Conservation (phyloP, 2,797 vertebrate species). For the Siniperca undulata region DNA sequence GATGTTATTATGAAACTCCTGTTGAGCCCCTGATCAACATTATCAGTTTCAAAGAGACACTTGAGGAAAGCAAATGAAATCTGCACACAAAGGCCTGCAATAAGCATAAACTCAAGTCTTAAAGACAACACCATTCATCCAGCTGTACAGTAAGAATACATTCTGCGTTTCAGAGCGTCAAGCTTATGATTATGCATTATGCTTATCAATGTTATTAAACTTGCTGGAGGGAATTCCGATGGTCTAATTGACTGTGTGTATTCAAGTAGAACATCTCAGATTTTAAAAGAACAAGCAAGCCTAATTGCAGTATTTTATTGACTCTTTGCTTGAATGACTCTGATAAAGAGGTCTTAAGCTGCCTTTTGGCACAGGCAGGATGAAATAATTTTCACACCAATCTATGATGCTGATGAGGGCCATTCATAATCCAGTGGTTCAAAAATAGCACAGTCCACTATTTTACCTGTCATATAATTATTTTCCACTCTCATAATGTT, state of each 20-base stretch:
- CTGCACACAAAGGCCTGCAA: slow-evolving; percentile 39
- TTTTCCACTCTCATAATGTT: slow-evolving; percentile 42
- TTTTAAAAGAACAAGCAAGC: slow-evolving; percentile 69
- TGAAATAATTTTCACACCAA: slow-evolving; percentile 63
- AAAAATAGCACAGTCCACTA: slow-evolving; percentile 29
- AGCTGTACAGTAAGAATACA: slow-evolving; percentile 27
- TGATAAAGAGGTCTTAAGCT: slow-evolving; percentile 76
- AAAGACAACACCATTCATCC: slow-evolving; percentile 31
- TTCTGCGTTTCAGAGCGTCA: slow-evolving; percentile 47
- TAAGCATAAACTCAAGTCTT: slow-evolving; percentile 24
- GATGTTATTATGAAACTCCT: slow-evolving; percentile 72
- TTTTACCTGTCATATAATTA: background rate
- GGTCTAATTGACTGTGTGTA: slow-evolving; percentile 78
- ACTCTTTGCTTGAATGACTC: slow-evolving; percentile 77
- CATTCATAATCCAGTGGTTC: slow-evolving; percentile 40
- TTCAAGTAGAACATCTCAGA: slow-evolving; percentile 75
- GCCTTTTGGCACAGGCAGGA: slow-evolving; percentile 68
- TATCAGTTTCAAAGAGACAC: slow-evolving; percentile 60
- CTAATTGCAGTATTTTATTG: slow-evolving; percentile 72
- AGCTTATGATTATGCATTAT: slow-evolving; percentile 58
- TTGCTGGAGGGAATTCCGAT: slow-evolving; percentile 60
- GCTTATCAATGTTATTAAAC: slow-evolving; percentile 61
- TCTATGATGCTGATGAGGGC: slow-evolving; percentile 57
- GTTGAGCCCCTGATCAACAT: slow-evolving; percentile 63
- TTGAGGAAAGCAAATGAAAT: slow-evolving; percentile 62